Conservation (phyloP, 2,888 invertebrate species). For the Plutella xylostella region DNA sequence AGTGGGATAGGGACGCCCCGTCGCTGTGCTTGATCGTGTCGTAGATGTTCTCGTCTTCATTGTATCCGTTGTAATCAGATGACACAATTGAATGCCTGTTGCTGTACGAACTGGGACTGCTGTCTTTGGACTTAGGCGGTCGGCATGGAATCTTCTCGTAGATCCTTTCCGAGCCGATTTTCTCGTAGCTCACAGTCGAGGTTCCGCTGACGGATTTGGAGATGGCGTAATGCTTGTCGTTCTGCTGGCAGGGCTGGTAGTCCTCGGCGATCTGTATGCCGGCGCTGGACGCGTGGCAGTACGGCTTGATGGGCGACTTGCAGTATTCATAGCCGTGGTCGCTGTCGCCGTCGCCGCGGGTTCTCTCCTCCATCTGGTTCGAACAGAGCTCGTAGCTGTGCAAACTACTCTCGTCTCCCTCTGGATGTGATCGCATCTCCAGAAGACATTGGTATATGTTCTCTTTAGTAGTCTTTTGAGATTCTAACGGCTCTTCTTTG, state of each 20-base stretch:
- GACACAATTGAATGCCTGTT: conserved; percentile 49
- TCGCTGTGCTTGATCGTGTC: conserved; percentile 72
- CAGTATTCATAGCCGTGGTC: conserved; percentile 66
- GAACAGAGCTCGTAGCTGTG: conserved; percentile 68
- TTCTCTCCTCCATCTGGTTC: conserved; percentile 49
- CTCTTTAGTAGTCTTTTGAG: conserved; percentile 26
- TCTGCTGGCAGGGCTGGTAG: conserved; percentile 44
- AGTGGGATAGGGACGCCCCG: conserved; percentile 60
- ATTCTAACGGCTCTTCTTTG: conserved; percentile 24
- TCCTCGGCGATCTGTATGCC: conserved; percentile 67
- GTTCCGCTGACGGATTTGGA: conserved; percentile 58
- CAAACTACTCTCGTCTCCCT: conserved; percentile 59
- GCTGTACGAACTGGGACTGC: conserved; percentile 43
- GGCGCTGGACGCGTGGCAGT: conserved; percentile 49
- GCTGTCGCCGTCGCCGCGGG: conserved; percentile 57
- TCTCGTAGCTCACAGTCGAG: conserved; percentile 57
- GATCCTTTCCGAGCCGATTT: conserved; percentile 58
- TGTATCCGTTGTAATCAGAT: conserved; percentile 50
- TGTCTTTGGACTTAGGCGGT: conserved; percentile 42
- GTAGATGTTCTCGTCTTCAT: conserved; percentile 71
- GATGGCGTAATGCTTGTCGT: conserved; percentile 45
- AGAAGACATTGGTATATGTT: conserved; percentile 59
- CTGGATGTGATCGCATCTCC: conserved; percentile 60
- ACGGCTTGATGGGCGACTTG: conserved; percentile 55
- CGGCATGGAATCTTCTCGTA: conserved; percentile 57